These are phyloP conservation scores for Empis livida DNA, from an alignment of 2,888 invertebrate species.

Conservation along the genomic window DNA sequence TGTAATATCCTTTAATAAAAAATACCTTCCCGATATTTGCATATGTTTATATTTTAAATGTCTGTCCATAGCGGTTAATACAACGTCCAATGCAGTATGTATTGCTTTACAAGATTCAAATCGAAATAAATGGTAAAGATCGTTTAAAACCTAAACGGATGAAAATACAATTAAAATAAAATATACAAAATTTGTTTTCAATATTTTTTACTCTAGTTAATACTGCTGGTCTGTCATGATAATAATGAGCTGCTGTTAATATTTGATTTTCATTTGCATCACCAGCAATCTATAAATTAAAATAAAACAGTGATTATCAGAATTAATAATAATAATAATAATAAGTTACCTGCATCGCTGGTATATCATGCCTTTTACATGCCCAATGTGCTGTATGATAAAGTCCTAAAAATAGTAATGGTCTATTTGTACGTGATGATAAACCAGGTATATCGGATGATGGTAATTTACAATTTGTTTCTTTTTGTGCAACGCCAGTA, in stretches of 20 bases:
- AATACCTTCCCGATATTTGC: constrained; percentile 79
- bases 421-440: constrained; percentile 56
- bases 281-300: constrained; percentile 70
- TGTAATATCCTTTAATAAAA: background rate
- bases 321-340: constrained; percentile 6
- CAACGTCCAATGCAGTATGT: constrained; percentile 61
- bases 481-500: constrained; percentile 53
- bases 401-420: constrained; percentile 73
- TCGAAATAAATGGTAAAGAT: constrained; percentile 76
- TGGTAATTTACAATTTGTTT: constrained; percentile 25
- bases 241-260: constrained; percentile 67
- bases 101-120: constrained; percentile 68
- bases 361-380: constrained; percentile 80
- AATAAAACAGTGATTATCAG: no score
- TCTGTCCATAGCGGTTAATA: constrained; percentile 80
- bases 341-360: constrained; percentile 59
- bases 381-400: constrained; percentile 84
- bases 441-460: constrained; percentile 75
- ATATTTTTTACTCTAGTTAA: constrained; percentile 38
- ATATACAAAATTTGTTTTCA: background rate
- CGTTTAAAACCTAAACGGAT: constrained; percentile 69
- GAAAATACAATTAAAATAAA: background rate
- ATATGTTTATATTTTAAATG: constrained; percentile 79
- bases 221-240: constrained; percentile 73
- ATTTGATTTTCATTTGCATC: constrained; percentile 87